Evolutionary conservation across 2,797 vertebrate genomes (phyloP), one percentile per base, ranked within the genome.

Genomic region (Cuniculus paca): DNA sequence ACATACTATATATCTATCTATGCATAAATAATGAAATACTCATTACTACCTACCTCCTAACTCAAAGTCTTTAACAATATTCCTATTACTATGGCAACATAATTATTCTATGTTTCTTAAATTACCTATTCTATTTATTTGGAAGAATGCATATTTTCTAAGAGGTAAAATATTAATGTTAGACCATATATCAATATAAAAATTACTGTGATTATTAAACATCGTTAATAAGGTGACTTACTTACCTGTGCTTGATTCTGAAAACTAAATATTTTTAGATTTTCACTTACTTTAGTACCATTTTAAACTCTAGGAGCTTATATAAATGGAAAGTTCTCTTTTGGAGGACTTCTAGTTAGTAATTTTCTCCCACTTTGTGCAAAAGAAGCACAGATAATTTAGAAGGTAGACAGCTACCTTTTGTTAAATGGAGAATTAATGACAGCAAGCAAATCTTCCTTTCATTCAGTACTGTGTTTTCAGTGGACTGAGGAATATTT

Each of bases 351-450:
- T 34, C 56, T 86, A 74, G 36, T 48, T 78, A 58, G 39, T 77
- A 92, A 94, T 96, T 96, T 95, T 79, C 58, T 84, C 92, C 63
- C 72, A 91, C 74, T 95, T 58, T 87, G 28, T 63, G 54, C 22
- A 58, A 31, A 91, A 91, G 70, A 77, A 83, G 22, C 52, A 75
- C 54, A 89, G 80, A 95, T 87, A 91, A 94, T 94, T 90, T 89
- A 79, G 70, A 88, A 88, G n/a, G 36, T 48, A 95, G 74, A 95
- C n/a, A 91, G 70, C 45, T n/a, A 90, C 60, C 31, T 91, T 96
- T 97, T 93, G 39, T 93, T 56, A 94, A 65, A 88, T 36, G 26
- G 84, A 92, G 77, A 95, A 96, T 86, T 91, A 92, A 83, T 79
- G 52, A 85, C 45, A 95, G 82, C 42, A 58, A 79, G 36, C 91